Evolutionary conservation across 2,888 invertebrate species (phyloP).

Genomic region (Mystacides longicornis): DNA sequence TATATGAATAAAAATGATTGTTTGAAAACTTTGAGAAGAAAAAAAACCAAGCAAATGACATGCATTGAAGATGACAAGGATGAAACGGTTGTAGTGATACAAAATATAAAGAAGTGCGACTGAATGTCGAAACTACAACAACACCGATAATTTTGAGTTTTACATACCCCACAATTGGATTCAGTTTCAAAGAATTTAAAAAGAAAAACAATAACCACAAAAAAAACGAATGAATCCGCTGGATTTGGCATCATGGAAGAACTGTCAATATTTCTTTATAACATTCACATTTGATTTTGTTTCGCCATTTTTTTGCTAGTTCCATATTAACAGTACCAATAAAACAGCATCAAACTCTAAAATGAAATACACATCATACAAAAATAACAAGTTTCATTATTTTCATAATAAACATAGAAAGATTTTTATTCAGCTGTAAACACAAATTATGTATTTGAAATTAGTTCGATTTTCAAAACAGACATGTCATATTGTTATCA

Average conservation of each 20-base stretch:
- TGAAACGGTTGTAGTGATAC: neutral
- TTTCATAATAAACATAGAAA: no score
- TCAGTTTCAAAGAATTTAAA: neutral
- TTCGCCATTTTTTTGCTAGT: conserved; percentile 17
- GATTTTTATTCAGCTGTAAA: no score
- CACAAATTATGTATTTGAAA: no score
- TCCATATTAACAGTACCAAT: conserved; percentile 26
- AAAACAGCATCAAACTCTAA: conserved; percentile 26
- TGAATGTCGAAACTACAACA: neutral
- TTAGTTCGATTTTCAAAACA: no score
- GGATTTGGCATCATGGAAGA: neutral
- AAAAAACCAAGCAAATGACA: no score
- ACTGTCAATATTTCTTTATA: neutral
- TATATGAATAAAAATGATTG: no score
- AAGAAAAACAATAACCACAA: neutral
- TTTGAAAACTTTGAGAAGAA: no score
- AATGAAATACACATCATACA: conserved; percentile 19
- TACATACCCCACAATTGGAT: neutral
- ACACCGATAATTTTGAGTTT: neutral
- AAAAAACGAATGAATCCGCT: neutral
- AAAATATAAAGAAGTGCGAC: neutral
- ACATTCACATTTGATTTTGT: no score
- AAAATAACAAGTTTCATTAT: neutral
- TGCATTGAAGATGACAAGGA: no score
- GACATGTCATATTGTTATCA: no score